Evolutionary conservation across 2,113 vertebrate species (phyloP).

Genomic region (Alligator sinensis): DNA sequence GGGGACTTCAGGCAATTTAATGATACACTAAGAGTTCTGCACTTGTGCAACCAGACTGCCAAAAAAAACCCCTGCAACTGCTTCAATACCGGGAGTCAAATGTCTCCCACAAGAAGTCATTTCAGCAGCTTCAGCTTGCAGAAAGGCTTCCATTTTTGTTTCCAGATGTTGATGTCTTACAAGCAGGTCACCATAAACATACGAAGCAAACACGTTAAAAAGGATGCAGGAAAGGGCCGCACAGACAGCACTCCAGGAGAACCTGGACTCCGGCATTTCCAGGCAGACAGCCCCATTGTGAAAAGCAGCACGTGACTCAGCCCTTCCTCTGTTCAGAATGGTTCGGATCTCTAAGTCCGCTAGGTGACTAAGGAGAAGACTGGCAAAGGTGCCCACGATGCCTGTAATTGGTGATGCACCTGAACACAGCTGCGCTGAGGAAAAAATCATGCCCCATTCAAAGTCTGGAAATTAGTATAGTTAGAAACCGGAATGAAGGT

Average conservation of each 20-base stretch:
- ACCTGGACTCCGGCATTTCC: neutral
- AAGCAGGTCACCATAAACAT: neutral
- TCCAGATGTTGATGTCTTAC: conserved; percentile 44
- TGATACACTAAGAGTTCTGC: conserved; percentile 29
- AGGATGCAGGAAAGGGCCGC: neutral
- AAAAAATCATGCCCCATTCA: conserved; percentile 15
- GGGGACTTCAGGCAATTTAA: conserved; percentile 64
- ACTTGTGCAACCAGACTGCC: conserved; percentile 19
- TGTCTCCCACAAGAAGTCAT: conserved; percentile 44
- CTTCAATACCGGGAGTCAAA: conserved; percentile 2
- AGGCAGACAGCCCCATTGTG: neutral
- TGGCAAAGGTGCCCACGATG: conserved; percentile 22
- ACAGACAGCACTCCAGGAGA: neutral
- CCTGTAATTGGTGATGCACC: conserved; percentile 55
- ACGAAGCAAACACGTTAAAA: neutral
- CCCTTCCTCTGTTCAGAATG: neutral
- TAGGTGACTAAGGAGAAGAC: conserved; percentile 43
- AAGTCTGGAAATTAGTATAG: conserved; percentile 12
- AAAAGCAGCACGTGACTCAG: neutral
- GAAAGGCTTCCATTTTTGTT: conserved; percentile 39
- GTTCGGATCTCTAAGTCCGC: conserved; percentile 30
- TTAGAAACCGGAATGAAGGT: neutral
- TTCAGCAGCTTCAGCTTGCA: conserved; percentile 31
- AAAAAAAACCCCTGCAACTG: conserved; percentile 48
- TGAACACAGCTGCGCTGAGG: conserved; percentile 31